Evolutionary conservation across 2,797 vertebrate genomes (phyloP).

Genomic region (Anisognathus igniventris): DNA sequence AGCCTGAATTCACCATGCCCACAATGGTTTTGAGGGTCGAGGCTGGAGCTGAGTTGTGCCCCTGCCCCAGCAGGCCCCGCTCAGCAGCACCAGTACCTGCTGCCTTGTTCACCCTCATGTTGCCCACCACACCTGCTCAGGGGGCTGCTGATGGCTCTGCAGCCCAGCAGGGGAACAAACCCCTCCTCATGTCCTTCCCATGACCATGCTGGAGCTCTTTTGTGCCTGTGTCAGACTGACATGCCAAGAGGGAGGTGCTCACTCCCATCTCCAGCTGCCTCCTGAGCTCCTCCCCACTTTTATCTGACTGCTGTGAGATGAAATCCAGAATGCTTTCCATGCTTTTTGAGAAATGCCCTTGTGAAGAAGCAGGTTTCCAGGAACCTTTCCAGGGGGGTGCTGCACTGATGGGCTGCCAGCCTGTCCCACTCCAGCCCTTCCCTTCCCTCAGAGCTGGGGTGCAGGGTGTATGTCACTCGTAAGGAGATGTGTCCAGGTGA

Average conservation of each 20-base stretch:
- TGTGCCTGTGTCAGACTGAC: not conserved
- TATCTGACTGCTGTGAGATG: not conserved
- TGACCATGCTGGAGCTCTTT: not conserved
- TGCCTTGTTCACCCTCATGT: not conserved
- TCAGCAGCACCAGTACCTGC: not conserved
- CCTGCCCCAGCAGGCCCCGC: not conserved
- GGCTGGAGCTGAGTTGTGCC: not conserved
- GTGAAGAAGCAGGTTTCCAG: not conserved
- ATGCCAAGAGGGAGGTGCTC: not conserved
- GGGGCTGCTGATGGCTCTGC: not conserved
- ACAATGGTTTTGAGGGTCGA: rapidly evolving
- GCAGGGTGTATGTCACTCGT: not conserved
- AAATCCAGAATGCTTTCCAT: not conserved
- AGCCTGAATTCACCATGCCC: not conserved
- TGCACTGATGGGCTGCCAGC: not conserved
- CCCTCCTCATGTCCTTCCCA: rapidly evolving
- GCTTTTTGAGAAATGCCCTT: not conserved
- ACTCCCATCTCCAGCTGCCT: not conserved
- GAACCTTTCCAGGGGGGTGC: not conserved
- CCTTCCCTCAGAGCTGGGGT: rapidly evolving
- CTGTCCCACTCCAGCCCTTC: not conserved
- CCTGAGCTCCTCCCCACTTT: not conserved
- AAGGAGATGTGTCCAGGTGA: not conserved
- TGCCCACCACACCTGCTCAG: not conserved
- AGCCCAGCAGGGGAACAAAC: not conserved